Conservation (phyloP, 1,140 invertebrate species). For the Panagrolaimus sp. region DNA sequence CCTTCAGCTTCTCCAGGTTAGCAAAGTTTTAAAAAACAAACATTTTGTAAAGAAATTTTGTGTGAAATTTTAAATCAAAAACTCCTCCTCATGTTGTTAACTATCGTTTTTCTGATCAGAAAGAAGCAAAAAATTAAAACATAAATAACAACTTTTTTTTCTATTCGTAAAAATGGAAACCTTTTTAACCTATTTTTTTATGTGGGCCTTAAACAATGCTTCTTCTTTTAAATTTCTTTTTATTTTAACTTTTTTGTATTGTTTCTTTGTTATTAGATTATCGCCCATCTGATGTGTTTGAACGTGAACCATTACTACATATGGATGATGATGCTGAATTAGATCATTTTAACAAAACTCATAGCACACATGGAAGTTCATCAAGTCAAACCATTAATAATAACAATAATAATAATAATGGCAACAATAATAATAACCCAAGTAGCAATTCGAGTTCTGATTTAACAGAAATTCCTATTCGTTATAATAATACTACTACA, state of each 20-base stretch:
- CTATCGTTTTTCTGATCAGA: too few species aligned
- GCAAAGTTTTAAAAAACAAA: not conserved
- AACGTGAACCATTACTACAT: slow-evolving; percentile 3
- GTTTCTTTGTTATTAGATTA: slow-evolving; percentile 15
- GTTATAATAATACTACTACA: not conserved
- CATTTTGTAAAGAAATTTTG: too few species aligned
- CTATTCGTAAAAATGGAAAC: too few species aligned
- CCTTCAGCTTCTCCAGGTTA: slow-evolving; percentile 3
- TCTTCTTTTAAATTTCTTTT: too few species aligned
- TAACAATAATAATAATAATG: too few species aligned
- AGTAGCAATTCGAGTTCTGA: not conserved
- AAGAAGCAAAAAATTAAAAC: too few species aligned
- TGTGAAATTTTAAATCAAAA: too few species aligned
- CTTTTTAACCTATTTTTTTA: too few species aligned
- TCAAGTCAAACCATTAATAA: not conserved
- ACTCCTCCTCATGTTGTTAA: too few species aligned
- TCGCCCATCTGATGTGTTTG: slow-evolving; percentile 13
- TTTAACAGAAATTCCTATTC: not conserved
- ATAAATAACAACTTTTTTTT: too few species aligned
- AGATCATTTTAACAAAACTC: slow-evolving; percentile 10
- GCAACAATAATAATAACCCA: slow-evolving; percentile 1
- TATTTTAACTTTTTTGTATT: not conserved
- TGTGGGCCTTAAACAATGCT: too few species aligned
- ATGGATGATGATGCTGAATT: slow-evolving; percentile 11
- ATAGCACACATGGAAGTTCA: not conserved